Conservation (phyloP, 1,140 invertebrate species). For the Triops longicaudatus region DNA sequence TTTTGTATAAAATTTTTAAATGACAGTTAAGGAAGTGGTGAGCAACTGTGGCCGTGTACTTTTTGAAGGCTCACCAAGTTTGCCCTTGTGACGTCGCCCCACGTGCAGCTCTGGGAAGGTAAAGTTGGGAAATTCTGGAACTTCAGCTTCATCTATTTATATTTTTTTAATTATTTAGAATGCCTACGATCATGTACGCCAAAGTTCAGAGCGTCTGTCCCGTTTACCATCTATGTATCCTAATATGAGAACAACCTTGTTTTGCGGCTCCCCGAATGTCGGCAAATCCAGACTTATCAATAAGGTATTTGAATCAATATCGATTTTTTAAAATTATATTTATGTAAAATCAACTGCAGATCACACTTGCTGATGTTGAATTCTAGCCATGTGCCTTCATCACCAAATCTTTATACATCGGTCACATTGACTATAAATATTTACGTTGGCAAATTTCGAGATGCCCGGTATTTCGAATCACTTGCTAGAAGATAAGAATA, state of each 20-base stretch:
- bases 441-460: slow-evolving; percentile 91
- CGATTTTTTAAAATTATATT: slow-evolving; percentile 30
- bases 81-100: no score
- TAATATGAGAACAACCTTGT: slow-evolving; percentile 91
- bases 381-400: slow-evolving; percentile 99
- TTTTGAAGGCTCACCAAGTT: no score
- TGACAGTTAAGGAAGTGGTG: no score
- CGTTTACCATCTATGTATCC: slow-evolving; percentile 97
- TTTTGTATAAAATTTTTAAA: no score
- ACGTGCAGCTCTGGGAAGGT: slow-evolving; percentile 86
- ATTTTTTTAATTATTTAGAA: slow-evolving; percentile 46
- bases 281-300: slow-evolving; percentile 99
- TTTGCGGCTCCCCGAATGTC: slow-evolving; percentile 99
- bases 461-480: slow-evolving; percentile 98
- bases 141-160: no score
- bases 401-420: slow-evolving; percentile 96
- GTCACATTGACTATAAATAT: slow-evolving; percentile 98
- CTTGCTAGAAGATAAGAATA: slow-evolving; percentile 89
- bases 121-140: slow-evolving; percentile 24
- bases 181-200: slow-evolving; percentile 95
- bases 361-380: slow-evolving; percentile 98
- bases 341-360: slow-evolving; percentile 46
- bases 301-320: slow-evolving; percentile 67
- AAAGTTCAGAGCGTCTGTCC: slow-evolving; percentile 93
- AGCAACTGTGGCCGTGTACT: no score